Base-by-base conservation (phyloP, 1,140 invertebrate genomes). In the Lysiphlebus fabarum region DNA sequence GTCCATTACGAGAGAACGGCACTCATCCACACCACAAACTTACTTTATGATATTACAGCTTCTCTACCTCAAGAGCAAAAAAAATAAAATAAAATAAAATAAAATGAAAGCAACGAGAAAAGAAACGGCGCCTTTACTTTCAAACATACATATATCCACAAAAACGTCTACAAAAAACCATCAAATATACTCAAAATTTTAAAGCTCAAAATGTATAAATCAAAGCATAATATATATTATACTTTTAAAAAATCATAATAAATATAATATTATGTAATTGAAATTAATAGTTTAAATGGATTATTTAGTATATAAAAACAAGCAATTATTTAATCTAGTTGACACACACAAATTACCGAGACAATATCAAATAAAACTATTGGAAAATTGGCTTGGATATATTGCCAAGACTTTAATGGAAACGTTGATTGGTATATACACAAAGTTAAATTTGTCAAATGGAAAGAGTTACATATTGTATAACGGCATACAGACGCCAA, bases 21-120 rank as follows among this genome's bases (percentile, higher is more conserved):
- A 67, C 64, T 70, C 65, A 73, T 73, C 71, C 67, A 72, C 64
- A 69, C 67, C 70, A 71, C 68, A 62, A 67, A 71, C 71, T 74
- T 74, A 73, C 65, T 76, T 76, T 76, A 76, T 71, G 74, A 74
- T 69, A 72, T 68, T 70, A 63, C 65, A 64, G 61, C 64, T 33
- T 36, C 1, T n/a, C 49, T 11, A 51, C 49, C 17, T 26, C 17
- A 26, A 26, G 17, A 26, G 17, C 4, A 26, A 1, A 26, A 26
- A 26, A 26, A 26, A 26, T 2, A 26, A 2, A 26, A 26, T 26
- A 26, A 26, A 26, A 26, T 26, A 26, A 26, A 17, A 17, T 17
- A 17, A 45, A 12, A n/a, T n/a, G n/a, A 43, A 43, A 43, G 3
- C 42, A 43, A 12, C 17, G 47, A 48, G 17, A 33, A 48, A n/a